Base-by-base conservation (phyloP, 2,797 vertebrate species). In the Gadopsis bispinosus region DNA sequence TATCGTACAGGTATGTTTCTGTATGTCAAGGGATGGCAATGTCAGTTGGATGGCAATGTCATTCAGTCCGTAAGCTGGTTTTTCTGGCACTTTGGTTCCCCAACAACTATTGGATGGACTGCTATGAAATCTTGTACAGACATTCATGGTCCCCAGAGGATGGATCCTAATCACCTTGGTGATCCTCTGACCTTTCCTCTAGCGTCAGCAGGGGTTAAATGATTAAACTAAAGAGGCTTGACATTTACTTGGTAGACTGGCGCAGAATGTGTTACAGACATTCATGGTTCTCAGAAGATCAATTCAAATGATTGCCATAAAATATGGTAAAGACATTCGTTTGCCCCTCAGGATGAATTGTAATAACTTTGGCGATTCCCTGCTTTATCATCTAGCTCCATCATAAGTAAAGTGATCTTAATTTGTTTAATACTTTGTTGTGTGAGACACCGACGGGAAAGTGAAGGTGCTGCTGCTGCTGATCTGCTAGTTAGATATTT, bases 401-500 rank as follows among this genome's bases (percentile, higher is more conserved):
- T 13, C 33, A 35, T 35, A 17, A 20, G 31, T 31, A 19, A 31
- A 20, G 17, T 35, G 35, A 58, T 19, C 8, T 47, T 47, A 17
- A 47, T 47, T 47, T 47, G 45, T 47, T 47, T 17, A 47, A 47
- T 19, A 47, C 45, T 19, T 19, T 19, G 45, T 16, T 47, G 41
- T 14, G 14, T 43, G 41, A 43, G 41, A 39, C 37, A 14, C 14
- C 33, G 48, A 45, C 8, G 11, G 29, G 43, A 29, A 31, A 31
- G 41, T 22, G 50, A 62, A 41, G 12, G 26, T 48, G 33, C 33
- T 48, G 33, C 55, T 61, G 47, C 66, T 47, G 47, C 31, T 26
- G 19, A 4, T 51, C 54, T 45, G 20, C 68, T 48, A n/a, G 37
- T 73, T 47, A 22, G 65, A 63, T 31, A 64, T 22, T 69, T 56